These are phyloP conservation scores for Manduca sexta DNA, from an alignment of 1,140 invertebrate genomes.

Conservation along the genomic window DNA sequence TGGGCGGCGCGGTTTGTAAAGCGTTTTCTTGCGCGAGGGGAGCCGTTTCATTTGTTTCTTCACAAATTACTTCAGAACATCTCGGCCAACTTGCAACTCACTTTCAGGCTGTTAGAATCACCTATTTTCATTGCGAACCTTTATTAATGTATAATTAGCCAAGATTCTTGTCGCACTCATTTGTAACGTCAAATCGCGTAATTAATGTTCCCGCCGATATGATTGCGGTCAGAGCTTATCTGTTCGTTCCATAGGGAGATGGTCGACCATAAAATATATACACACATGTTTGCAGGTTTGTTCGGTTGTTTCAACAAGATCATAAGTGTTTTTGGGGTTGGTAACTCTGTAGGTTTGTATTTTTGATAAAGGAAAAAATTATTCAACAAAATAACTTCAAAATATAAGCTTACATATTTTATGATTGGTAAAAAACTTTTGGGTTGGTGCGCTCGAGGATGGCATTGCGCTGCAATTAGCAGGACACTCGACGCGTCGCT, in stretches of 20 bases:
- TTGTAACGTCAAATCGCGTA: conserved; percentile 40
- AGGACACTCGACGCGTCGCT: conserved; percentile 59
- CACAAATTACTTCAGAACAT: conserved; percentile 61
- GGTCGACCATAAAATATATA: conserved; percentile 22
- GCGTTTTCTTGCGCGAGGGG: conserved; percentile 61
- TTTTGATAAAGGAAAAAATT: too few relatives aligned
- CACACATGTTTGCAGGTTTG: conserved; percentile 20
- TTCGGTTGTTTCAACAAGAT: conserved; percentile 28
- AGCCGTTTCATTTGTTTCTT: conserved; percentile 71
- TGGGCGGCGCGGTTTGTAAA: conserved; percentile 67
- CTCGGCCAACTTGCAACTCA: conserved; percentile 14
- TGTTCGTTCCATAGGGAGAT: conserved; percentile 44
- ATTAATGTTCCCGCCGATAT: conserved; percentile 65
- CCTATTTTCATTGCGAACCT: conserved; percentile 29
- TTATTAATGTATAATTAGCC: conserved; percentile 50
- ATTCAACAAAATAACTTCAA: too few relatives aligned
- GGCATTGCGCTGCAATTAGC: conserved; percentile 66
- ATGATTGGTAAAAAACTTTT: conserved; percentile 31
- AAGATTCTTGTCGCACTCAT: conserved; percentile 43
- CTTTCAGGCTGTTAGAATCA: conserved; percentile 17
- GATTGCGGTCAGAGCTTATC: conserved; percentile 60
- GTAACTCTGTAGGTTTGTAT: too few relatives aligned
- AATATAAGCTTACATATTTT: conserved; percentile 33
- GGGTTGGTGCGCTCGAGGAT: conserved; percentile 36
- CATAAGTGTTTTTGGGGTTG: too few relatives aligned